Conservation (phyloP, 2,113 vertebrate genomes). For the Catharus bicknelli region DNA sequence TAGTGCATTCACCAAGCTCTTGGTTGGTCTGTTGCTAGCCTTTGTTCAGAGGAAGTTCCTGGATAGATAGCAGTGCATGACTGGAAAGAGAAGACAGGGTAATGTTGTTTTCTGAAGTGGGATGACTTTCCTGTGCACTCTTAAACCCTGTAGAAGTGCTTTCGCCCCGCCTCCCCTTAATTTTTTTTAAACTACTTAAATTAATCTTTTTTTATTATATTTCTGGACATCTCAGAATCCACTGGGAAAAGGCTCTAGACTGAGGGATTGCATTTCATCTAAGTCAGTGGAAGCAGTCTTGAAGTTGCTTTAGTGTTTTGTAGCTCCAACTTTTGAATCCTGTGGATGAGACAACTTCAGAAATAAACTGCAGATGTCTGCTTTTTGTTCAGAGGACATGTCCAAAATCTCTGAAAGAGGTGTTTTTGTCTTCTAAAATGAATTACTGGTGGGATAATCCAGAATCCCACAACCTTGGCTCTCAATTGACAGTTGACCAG, state of each 20-base stretch:
- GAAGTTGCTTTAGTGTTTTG: not conserved
- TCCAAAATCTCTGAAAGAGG: not conserved
- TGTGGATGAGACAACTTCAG: not conserved
- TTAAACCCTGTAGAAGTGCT: not conserved
- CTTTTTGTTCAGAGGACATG: not conserved
- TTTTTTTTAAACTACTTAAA: not conserved
- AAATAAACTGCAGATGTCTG: not conserved
- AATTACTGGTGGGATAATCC: not conserved
- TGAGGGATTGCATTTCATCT: not conserved
- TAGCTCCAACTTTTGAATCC: not conserved
- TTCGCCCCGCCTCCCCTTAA: fast-evolving
- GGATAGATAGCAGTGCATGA: not conserved
- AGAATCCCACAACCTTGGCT: not conserved
- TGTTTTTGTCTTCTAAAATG: not conserved
- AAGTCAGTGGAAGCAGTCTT: not conserved
- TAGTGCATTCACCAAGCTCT: not conserved
- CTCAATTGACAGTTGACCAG: not conserved
- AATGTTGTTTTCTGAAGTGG: not conserved
- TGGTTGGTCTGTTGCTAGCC: not conserved
- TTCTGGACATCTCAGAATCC: not conserved
- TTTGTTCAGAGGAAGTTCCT: not conserved
- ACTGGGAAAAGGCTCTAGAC: not conserved
- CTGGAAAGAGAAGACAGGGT: not conserved
- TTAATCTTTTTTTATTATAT: not conserved
- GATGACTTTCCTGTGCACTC: not conserved